Evolutionary conservation across 92 coral and sea anemone species (phyloP).

Genomic region (Siderastrea radians): DNA sequence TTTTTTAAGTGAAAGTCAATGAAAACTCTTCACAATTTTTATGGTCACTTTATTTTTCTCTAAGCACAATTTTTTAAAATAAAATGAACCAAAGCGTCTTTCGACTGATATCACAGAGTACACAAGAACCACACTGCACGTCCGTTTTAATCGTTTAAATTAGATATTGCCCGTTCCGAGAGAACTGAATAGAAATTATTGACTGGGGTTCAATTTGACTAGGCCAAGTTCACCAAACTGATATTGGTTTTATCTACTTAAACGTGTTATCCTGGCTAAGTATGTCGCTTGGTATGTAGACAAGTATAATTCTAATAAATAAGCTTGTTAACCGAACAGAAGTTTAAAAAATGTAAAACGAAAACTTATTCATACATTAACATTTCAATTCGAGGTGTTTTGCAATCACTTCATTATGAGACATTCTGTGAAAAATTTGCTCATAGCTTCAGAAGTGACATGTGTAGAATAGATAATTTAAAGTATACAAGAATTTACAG

Average conservation of each 20-base stretch:
- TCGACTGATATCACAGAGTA: neutral
- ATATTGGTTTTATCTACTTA: neutral
- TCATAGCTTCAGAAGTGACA: conserved; percentile 18
- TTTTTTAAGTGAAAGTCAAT: neutral
- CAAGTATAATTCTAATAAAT: conserved; percentile 1
- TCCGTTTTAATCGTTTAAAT: neutral
- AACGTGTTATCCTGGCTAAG: neutral
- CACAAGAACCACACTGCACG: neutral
- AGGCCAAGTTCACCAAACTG: neutral
- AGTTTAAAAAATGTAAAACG: neutral
- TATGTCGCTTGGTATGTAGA: neutral
- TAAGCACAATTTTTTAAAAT: neutral
- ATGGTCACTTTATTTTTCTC: neutral
- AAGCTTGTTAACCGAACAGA: conserved; percentile 10
- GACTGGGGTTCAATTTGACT: neutral
- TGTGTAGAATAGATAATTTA: conserved; percentile 9
- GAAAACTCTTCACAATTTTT: neutral
- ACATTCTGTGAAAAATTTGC: conserved; percentile 22
- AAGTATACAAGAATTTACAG: conserved; percentile 8
- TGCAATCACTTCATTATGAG: conserved; percentile 24
- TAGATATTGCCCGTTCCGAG: neutral
- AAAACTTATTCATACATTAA: conserved; percentile 6
- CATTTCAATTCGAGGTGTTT: conserved; percentile 11
- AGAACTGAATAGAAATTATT: neutral
- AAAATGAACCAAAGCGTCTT: too few relatives aligned